These are phyloP conservation scores for Orycteropus afer DNA, from an alignment of 2,113 vertebrate species.

Conservation along the genomic window DNA sequence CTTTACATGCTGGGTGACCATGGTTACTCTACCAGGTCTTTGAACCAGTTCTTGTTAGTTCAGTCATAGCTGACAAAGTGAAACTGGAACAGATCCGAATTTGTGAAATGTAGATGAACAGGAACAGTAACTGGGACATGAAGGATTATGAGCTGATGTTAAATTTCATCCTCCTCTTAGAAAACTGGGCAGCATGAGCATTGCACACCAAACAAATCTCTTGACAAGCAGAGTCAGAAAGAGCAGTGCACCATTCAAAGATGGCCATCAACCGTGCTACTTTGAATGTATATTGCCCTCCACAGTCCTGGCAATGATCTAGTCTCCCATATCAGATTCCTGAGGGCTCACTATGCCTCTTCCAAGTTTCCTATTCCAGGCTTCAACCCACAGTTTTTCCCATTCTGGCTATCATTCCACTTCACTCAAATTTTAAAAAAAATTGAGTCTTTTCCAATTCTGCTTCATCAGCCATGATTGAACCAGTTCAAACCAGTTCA, in stretches of 20 bases:
- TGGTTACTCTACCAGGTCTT: background rate
- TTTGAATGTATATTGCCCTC: background rate
- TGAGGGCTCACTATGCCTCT: background rate
- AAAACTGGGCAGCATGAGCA: background rate
- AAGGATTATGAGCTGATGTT: background rate
- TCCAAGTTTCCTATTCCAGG: background rate
- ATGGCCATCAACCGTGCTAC: background rate
- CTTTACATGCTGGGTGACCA: background rate
- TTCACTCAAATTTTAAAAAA: background rate
- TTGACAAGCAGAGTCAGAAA: background rate
- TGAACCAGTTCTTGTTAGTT: background rate
- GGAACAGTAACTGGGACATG: background rate
- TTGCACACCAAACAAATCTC: background rate
- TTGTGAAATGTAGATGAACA: background rate
- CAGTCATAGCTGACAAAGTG: background rate
- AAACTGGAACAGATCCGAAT: background rate
- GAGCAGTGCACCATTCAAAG: background rate
- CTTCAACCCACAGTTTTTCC: background rate
- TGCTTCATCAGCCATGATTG: background rate
- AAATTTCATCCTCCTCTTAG: background rate
- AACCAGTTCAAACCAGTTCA: background rate
- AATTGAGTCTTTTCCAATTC: background rate
- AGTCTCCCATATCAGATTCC: background rate
- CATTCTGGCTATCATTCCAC: background rate
- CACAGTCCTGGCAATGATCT: background rate